Conservation (phyloP, 1,140 invertebrate species). For the Pogonomyrmex californicus region DNA sequence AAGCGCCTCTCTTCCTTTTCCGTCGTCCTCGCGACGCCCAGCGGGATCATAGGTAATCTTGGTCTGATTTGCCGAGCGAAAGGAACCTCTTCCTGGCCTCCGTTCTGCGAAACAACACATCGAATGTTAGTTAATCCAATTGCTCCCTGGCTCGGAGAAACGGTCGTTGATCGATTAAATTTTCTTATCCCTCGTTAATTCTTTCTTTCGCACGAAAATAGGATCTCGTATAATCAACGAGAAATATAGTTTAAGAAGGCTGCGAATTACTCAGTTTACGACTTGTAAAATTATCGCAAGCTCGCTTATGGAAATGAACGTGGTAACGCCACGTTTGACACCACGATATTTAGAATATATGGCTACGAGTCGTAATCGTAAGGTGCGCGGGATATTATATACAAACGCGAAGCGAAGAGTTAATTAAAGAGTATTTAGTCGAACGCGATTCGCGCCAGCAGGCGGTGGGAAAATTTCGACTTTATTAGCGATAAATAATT, state of each 20-base stretch:
- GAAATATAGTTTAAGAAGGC: not conserved
- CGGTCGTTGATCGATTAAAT: not conserved
- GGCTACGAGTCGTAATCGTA: not conserved
- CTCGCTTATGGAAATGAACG: not conserved
- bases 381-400: slow-evolving; percentile 15
- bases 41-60: slow-evolving; percentile 72
- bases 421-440: slow-evolving; percentile 26
- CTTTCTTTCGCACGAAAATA: not conserved
- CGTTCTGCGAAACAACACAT: slow-evolving; percentile 60
- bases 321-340: not conserved
- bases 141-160: not conserved
- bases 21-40: slow-evolving; percentile 56
- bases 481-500: slow-evolving; percentile 51
- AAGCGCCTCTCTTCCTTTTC: slow-evolving; percentile 68
- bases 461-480: slow-evolving; percentile 26
- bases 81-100: slow-evolving; percentile 12
- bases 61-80: slow-evolving; percentile 26
- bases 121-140: slow-evolving; percentile 14
- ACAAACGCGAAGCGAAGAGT: slow-evolving; percentile 29
- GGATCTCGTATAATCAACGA: not conserved
- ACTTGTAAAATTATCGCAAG: not conserved
- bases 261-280: not conserved
- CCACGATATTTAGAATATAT: not conserved
- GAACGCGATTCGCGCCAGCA: slow-evolving; percentile 32
- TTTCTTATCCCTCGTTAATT: not conserved